A percentile compares a stretch with the other conserved stretches of the same genome.
Evolutionary conservation across 2,113 vertebrate species (phyloP).

Genomic region (Percina caprodes): DNA sequence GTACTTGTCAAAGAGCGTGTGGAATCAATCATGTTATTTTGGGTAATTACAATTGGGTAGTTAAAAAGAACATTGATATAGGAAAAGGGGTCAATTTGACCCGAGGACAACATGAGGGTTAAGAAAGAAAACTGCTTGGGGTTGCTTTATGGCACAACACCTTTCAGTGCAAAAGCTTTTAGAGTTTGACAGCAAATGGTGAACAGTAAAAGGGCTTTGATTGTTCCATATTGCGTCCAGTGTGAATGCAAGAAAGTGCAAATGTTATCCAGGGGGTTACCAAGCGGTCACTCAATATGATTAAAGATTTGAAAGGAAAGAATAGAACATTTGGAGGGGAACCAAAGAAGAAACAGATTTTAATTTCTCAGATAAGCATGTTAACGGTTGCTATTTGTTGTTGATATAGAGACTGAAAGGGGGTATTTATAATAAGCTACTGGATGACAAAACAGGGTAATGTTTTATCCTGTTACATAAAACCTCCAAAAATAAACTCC

Average conservation of each 20-base stretch:
- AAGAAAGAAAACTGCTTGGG: no score
- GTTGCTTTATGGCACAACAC: neutral
- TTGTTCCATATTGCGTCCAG: neutral
- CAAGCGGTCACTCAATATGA: neutral
- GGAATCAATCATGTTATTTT: no score
- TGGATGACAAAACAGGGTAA: conserved; percentile 1
- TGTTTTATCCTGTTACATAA: conserved; percentile 20
- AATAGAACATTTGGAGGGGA: neutral
- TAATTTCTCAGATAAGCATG: neutral
- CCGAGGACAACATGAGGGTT: no score
- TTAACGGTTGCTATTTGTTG: neutral
- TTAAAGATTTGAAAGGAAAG: neutral
- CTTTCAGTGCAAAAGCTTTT: neutral
- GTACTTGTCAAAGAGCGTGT: no score
- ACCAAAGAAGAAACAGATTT: conserved; percentile 15
- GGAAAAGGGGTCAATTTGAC: no score
- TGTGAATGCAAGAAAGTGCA: neutral
- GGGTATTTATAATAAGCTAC: neutral
- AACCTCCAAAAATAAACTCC: conserved; percentile 9
- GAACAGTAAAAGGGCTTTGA: neutral
- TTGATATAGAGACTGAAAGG: conserved; percentile 4
- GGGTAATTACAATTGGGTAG: no score
- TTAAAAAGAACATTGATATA: no score
- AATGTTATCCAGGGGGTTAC: neutral
- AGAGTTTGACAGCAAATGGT: neutral